Base-by-base conservation (phyloP, 1,140 invertebrate genomes). In the Drosophila tropicalis region DNA sequence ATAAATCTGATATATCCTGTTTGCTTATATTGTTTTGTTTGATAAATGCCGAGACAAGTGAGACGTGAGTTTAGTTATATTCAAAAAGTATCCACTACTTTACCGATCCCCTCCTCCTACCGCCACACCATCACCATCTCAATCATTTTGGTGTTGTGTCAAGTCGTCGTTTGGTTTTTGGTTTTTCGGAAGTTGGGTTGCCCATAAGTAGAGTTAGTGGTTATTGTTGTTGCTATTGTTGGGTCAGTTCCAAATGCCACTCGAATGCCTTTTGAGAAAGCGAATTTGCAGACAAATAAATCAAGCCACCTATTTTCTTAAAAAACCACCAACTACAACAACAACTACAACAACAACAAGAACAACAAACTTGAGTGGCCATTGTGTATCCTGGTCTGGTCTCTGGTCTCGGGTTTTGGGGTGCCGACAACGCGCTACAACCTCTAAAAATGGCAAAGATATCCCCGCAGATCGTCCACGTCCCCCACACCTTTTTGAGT, bases 201-300 rank as follows among this genome's bases (percentile, higher is more conserved):
- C 22, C 68, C 60, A 44, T 25, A 62, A 44, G 19, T 25, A 44
- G 69, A 75, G 72, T 75, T 65, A 75, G 36, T 39, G 10, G 36
- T 39, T 75, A 75, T 75, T 75, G 56, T 55, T 17, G 73, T 62
- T 74, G 72, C 65, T 74, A 44, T 55, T 17, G 73, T 62, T 75
- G 72, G 72, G 19, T 74, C 72, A 68, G 64, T 58, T 39, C 34
- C 56, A 58, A 47, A 47, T 62, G 78, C 69, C 70, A 71, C 69
- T 58, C 69, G 73, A 87, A 86, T 86, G 81, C 83, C 80, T 83
- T 89, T 87, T 89, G 84, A 83, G 82, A 90, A 90, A 90, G 86
- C 82, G 83, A 86, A 87, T 86, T 86, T 80, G 81, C 89, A 90
- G 89, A 90, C 89, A 90, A 90, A 90, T 90, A 90, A 90, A 90